A percentile compares a stretch with the other conserved stretches of the same genome.
phyloP scores from a whole-genome alignment of 64 coral and sea anemone genomes.

The Exaiptasia diaphana region DNA sequence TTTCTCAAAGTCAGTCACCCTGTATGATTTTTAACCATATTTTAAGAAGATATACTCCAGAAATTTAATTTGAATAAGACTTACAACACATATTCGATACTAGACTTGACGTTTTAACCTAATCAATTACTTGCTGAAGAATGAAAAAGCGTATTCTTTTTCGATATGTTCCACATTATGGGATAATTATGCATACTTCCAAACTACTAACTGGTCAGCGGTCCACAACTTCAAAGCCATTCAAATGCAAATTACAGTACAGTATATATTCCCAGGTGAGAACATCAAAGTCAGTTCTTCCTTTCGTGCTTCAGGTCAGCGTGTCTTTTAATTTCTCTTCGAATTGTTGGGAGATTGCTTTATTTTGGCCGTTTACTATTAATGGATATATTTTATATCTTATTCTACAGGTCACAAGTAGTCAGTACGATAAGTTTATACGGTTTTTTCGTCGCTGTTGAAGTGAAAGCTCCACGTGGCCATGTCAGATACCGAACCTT shows the following conservation, averaged over 20 bases:
- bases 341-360: background rate
- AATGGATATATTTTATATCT: background rate
- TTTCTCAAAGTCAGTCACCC: too few species aligned
- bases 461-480: background rate
- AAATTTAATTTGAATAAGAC: too few species aligned
- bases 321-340: background rate
- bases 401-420: too few species aligned
- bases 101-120: too few species aligned
- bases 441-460: too few species aligned
- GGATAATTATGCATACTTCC: constrained; percentile 45
- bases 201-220: constrained; percentile 24
- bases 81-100: too few species aligned
- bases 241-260: constrained; percentile 32
- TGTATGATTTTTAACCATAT: too few species aligned
- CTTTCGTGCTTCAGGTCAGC: constrained; percentile 29
- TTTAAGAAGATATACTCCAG: too few species aligned
- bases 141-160: too few species aligned
- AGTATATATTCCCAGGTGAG: constrained; percentile 25
- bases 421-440: too few species aligned
- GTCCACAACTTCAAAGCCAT: constrained; percentile 6
- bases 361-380: background rate
- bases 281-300: constrained; percentile 2
- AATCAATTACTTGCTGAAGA: too few species aligned
- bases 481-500: background rate
- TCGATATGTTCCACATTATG: constrained; percentile 18